A percentile compares a stretch with the other conserved stretches of the same genome.
Evolutionary conservation across 1,140 invertebrate species (phyloP).

Genomic region (Drosophila parabipectinata): DNA sequence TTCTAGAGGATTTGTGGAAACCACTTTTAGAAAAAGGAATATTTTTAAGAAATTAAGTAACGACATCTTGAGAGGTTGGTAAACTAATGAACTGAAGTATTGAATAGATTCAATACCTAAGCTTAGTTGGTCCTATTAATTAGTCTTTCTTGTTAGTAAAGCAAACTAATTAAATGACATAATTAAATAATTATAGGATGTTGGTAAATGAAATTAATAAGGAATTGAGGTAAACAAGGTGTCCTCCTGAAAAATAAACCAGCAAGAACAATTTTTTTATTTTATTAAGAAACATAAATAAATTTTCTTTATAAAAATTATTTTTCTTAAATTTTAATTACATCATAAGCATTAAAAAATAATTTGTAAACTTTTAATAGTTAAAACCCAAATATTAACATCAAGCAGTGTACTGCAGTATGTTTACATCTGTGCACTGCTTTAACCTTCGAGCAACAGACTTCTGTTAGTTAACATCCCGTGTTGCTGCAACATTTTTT

Average conservation of each 20-base stretch:
- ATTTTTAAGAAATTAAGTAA: not conserved
- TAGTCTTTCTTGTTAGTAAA: not conserved
- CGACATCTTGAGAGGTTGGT: constrained; percentile 14
- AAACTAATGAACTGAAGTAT: constrained; percentile 6
- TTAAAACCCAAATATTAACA: not conserved
- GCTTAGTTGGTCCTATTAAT: constrained; percentile 8
- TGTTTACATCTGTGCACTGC: not conserved
- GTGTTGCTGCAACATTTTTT: constrained; percentile 1
- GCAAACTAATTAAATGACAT: not conserved
- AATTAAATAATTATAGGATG: constrained; percentile 9
- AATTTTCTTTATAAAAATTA: too few relatives aligned
- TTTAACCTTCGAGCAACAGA: too few relatives aligned
- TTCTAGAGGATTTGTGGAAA: not conserved
- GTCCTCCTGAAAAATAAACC: not conserved
- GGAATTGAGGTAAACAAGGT: not conserved
- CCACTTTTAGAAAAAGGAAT: not conserved
- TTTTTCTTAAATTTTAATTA: not conserved
- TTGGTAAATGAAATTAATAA: not conserved
- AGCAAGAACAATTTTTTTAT: too few relatives aligned
- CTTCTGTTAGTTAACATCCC: constrained; percentile 28
- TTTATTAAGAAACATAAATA: too few relatives aligned
- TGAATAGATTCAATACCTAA: not conserved
- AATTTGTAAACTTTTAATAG: not conserved
- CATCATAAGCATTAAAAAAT: not conserved
- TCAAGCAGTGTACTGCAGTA: constrained; percentile 18